phyloP scores from a whole-genome alignment of 2,113 vertebrate genomes.

The Mystacornis crossleyi region DNA sequence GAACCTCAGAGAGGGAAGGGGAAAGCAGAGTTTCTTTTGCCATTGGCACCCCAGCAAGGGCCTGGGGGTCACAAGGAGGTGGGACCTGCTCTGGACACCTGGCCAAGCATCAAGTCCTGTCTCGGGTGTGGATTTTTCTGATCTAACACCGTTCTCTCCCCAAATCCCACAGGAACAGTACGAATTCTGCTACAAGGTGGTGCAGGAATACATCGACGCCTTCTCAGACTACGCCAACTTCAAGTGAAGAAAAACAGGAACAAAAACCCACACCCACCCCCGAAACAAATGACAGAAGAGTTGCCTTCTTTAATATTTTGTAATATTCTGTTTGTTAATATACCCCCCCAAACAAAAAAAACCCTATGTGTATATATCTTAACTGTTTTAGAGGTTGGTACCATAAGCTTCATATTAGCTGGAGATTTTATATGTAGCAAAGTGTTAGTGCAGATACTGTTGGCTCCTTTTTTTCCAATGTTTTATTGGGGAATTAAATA shows the following conservation, averaged over 20 bases:
- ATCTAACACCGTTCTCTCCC: background rate
- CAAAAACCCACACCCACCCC: background rate
- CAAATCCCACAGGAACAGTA: slow-evolving; percentile 89
- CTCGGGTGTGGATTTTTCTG: background rate
- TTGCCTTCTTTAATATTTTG: slow-evolving; percentile 99
- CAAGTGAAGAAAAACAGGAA: slow-evolving; percentile 78
- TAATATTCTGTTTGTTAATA: slow-evolving; percentile 98
- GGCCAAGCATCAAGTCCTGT: accelerated
- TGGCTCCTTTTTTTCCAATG: slow-evolving; percentile 78
- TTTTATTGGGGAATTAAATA: slow-evolving; percentile 86
- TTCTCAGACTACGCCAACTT: slow-evolving; percentile 99
- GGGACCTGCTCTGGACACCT: background rate
- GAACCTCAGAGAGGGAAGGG: background rate
- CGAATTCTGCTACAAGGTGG: slow-evolving; percentile 99
- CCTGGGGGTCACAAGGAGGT: background rate
- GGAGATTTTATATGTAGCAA: slow-evolving; percentile 94
- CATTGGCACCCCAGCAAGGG: background rate
- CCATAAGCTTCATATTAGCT: slow-evolving; percentile 90
- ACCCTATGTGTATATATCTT: slow-evolving; percentile 88
- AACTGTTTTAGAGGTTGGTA: slow-evolving; percentile 91
- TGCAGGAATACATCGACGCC: slow-evolving; percentile 99
- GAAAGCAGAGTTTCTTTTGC: background rate
- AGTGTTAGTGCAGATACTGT: slow-evolving; percentile 81
- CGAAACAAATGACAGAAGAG: slow-evolving; percentile 68
- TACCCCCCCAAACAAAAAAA: slow-evolving; percentile 57